Evolutionary conservation across 2,888 invertebrate genomes (phyloP).

Genomic region (Lepidocyrtinus sp.): DNA sequence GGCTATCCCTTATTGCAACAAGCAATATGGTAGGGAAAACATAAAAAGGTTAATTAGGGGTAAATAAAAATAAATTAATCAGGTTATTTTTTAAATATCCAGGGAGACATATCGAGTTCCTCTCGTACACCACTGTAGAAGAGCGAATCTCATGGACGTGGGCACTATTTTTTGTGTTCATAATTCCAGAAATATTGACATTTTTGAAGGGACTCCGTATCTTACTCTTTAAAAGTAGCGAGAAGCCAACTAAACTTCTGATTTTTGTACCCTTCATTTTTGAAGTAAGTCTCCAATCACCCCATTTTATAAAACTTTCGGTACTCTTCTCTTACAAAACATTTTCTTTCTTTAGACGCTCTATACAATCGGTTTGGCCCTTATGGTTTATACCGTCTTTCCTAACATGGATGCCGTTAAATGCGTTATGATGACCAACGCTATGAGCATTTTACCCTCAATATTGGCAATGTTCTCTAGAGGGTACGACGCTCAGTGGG

Average conservation of each 20-base stretch:
- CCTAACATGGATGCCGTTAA: conserved; percentile 74
- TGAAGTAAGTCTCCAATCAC: conserved; percentile 46
- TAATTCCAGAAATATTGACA: conserved; percentile 71
- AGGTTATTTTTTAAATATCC: neutral
- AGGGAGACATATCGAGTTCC: conserved; percentile 51
- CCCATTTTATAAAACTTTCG: neutral
- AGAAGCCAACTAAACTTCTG: conserved; percentile 54
- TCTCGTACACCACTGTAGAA: conserved; percentile 60
- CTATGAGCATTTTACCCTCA: conserved; percentile 74
- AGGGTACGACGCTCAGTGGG: conserved; percentile 73
- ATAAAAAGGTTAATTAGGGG: too few relatives aligned
- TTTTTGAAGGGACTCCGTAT: conserved; percentile 70
- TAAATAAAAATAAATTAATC: neutral
- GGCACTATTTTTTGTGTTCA: conserved; percentile 71
- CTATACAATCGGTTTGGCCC: conserved; percentile 74
- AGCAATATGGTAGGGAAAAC: conserved; percentile 41
- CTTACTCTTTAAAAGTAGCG: conserved; percentile 70
- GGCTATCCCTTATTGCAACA: conserved; percentile 72
- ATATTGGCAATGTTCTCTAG: conserved; percentile 72
- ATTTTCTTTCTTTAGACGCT: conserved; percentile 73
- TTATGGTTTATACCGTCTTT: conserved; percentile 74
- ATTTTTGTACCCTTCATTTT: conserved; percentile 64
- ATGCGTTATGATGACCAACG: conserved; percentile 74
- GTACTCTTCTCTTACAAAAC: neutral
- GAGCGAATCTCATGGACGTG: conserved; percentile 71